Conservation (phyloP, 2,113 vertebrate species). For the Mastomys natalensis region DNA sequence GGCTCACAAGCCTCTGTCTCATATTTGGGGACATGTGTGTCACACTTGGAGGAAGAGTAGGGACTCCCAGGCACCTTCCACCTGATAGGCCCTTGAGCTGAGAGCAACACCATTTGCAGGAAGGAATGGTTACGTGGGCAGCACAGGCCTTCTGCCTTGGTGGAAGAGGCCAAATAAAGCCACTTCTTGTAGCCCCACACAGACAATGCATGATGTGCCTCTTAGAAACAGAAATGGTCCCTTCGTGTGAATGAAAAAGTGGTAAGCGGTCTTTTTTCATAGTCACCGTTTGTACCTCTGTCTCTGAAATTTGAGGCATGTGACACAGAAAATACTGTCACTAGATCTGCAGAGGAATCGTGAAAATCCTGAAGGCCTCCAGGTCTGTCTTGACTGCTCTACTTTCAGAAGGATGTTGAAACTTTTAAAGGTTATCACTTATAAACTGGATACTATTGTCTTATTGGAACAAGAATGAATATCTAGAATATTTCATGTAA, state of each 20-base stretch:
- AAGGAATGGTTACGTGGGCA: background rate
- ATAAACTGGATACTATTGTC: background rate
- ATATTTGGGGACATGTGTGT: background rate
- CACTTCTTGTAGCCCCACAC: rapidly evolving
- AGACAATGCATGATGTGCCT: rapidly evolving
- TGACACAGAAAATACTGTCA: background rate
- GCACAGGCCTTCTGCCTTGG: rapidly evolving
- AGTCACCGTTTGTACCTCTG: background rate
- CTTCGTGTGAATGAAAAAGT: background rate
- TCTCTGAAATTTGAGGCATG: slow-evolving; percentile 20
- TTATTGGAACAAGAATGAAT: background rate
- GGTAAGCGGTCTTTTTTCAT: background rate
- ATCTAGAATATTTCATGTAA: background rate
- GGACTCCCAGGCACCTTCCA: no score
- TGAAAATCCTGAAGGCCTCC: background rate
- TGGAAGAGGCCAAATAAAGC: background rate
- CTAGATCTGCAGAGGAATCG: background rate
- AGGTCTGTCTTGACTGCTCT: slow-evolving; percentile 20
- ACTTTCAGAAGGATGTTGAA: background rate
- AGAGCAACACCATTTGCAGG: background rate
- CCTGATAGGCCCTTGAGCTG: no score
- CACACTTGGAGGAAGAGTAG: background rate
- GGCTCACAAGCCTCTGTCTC: background rate
- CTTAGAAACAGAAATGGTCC: background rate
- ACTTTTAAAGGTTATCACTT: slow-evolving; percentile 14